Conservation (phyloP, 2,113 vertebrate species). For the Oxyruncus cristatus region DNA sequence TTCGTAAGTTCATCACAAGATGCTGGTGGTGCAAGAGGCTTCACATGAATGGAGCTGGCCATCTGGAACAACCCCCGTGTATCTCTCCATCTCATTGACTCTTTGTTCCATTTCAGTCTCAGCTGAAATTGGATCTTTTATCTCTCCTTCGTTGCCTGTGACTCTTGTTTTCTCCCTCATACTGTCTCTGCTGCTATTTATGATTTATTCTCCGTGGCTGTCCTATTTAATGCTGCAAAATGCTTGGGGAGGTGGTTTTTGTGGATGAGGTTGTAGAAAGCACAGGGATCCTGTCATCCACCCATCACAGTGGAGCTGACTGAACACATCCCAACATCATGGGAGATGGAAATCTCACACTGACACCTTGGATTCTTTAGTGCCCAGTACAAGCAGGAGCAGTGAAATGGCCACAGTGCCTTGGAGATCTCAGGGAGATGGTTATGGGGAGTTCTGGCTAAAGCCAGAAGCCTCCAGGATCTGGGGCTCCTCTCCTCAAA, state of each 20-base stretch:
- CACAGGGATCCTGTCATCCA: background rate
- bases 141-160: background rate
- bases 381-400: background rate
- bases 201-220: background rate
- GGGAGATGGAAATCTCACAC: background rate
- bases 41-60: background rate
- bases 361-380: background rate
- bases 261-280: background rate
- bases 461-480: background rate
- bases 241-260: background rate
- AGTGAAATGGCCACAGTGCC: background rate
- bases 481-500: background rate
- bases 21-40: background rate
- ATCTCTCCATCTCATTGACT: background rate
- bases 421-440: background rate
- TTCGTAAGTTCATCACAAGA: background rate
- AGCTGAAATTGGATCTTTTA: background rate
- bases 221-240: background rate
- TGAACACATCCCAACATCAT: background rate
- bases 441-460: background rate
- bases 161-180: background rate
- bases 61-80: background rate
- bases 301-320: background rate
- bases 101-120: slow-evolving; percentile 7
- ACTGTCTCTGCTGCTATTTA: slow-evolving; percentile 10